Percentiles rank a stretch among this genome's conserved stretches.
phyloP scores from a whole-genome alignment of 2,888 invertebrate species.

The Cephus sareptanus region DNA sequence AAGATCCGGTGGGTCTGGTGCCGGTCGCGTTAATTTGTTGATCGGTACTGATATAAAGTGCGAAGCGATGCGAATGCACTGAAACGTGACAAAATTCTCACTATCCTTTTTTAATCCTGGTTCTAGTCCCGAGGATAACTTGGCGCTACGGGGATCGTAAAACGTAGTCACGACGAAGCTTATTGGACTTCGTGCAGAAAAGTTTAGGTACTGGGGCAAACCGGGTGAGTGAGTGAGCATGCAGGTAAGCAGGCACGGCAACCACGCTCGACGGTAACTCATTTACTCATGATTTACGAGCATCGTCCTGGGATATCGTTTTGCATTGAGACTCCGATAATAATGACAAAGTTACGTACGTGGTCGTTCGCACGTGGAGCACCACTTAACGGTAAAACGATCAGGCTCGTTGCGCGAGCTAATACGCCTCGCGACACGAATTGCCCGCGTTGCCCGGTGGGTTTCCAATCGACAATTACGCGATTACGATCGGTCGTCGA shows the following conservation, averaged over 20 bases:
- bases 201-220: not conserved
- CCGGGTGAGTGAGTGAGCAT: not conserved
- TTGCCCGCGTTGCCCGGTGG: conserved; percentile 3
- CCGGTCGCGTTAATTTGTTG: not conserved
- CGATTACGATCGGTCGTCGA: conserved; percentile 39
- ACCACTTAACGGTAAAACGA: conserved; percentile 2
- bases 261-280: not conserved
- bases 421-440: conserved; percentile 27
- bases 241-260: not conserved
- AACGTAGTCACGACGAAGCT: not conserved
- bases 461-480: conserved; percentile 40
- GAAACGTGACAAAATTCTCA: not conserved
- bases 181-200: not conserved
- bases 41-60: not conserved
- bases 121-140: not conserved
- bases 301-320: not conserved
- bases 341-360: not conserved
- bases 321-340: not conserved
- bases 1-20: not conserved
- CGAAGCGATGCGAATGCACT: not conserved
- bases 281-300: not conserved
- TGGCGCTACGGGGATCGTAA: not conserved
- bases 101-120: not conserved
- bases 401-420: not conserved
- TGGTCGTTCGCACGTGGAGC: not conserved